These are phyloP conservation scores for Pelodiscus sinensis DNA, from an alignment of 2,113 vertebrate species.

Conservation along the genomic window DNA sequence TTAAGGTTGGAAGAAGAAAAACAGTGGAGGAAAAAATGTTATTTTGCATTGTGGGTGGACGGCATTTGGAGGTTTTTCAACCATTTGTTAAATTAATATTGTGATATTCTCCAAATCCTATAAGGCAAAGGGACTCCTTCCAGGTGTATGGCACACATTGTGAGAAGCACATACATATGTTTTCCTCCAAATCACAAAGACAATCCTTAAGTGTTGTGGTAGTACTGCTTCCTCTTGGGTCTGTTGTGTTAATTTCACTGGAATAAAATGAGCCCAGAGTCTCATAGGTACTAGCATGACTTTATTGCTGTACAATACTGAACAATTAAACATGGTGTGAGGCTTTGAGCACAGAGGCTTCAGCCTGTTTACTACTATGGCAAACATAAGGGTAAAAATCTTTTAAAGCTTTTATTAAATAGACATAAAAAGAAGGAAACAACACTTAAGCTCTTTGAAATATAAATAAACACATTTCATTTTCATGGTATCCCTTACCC, in stretches of 20 bases:
- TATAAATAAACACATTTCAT: neutral
- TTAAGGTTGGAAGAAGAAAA: neutral
- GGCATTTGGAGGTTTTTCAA: neutral
- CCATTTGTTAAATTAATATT: neutral
- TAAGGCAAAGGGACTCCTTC: neutral
- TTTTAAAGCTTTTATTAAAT: neutral
- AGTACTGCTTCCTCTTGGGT: neutral
- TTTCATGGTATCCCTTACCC: neutral
- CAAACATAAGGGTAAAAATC: neutral
- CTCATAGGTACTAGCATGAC: neutral
- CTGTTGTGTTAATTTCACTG: neutral
- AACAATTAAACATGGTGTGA: neutral
- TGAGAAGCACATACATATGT: neutral
- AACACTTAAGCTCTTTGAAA: neutral
- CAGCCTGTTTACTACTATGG: neutral
- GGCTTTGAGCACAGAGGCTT: neutral
- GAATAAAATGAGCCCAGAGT: neutral
- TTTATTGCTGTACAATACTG: neutral
- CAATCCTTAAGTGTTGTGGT: neutral
- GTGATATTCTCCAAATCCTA: neutral
- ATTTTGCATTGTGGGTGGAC: neutral
- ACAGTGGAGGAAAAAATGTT: neutral
- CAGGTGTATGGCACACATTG: neutral
- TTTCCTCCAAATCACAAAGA: neutral
- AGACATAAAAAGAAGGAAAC: neutral